Evolutionary conservation across 1,140 invertebrate species (phyloP).

Genomic region (Hylyphantes graminicola): DNA sequence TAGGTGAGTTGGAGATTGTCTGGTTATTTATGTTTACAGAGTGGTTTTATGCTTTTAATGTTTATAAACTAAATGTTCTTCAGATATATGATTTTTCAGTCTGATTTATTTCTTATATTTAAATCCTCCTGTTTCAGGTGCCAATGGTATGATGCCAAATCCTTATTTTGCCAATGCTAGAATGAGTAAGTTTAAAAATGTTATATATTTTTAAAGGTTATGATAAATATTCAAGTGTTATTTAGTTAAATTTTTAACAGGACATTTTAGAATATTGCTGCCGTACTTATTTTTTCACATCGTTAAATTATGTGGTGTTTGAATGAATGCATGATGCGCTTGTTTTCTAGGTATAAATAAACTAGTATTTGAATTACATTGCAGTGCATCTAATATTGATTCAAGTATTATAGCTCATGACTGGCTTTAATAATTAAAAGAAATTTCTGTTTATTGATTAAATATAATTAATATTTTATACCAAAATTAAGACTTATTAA

Average conservation of each 20-base stretch:
- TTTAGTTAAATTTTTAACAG: neutral
- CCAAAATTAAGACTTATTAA: neutral
- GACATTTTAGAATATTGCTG: no score
- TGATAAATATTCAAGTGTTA: neutral
- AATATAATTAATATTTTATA: neutral
- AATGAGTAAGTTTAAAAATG: constrained; percentile 33
- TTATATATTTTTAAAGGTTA: neutral
- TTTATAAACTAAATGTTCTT: neutral
- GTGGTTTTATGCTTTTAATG: neutral
- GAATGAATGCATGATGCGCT: neutral
- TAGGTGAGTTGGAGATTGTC: constrained; percentile 15
- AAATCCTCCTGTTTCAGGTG: constrained; percentile 10
- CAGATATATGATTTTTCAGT: no score
- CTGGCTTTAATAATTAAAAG: no score
- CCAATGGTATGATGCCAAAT: constrained; percentile 28
- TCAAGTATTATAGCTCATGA: no score
- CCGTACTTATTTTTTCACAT: no score
- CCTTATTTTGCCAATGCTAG: constrained; percentile 8
- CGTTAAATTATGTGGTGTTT: no score
- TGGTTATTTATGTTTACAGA: neutral
- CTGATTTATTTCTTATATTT: neutral
- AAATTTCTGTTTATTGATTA: no score
- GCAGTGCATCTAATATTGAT: no score
- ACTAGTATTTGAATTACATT: neutral
- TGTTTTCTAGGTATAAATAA: neutral